Base-by-base conservation (phyloP, 2,888 invertebrate genomes). In the Heliconius cydno region DNA sequence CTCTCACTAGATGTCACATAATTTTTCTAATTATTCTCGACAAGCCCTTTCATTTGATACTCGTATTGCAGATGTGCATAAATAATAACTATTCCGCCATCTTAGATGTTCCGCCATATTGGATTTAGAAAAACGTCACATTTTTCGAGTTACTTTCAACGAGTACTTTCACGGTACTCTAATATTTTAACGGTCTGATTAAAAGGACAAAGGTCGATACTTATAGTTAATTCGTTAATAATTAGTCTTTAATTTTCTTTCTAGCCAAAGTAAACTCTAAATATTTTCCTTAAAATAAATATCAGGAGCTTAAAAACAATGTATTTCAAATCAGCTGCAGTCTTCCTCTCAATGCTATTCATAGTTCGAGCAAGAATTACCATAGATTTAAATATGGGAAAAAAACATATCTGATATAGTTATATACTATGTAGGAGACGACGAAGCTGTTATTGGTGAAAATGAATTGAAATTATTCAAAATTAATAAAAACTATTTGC, bases 391-490 rank as follows among this genome's bases (percentile, higher is more conserved):
- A 82, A 80, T 57, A 82, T 84, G 0, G 86, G 84, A 22, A 81
- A 77, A n/a, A 3, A 84, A 84, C 9, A 41, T 75, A 72, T 83
- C 84, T 63, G 87, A 90, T 73, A 84, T 90, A 4, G 65, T 77
- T 6, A 82, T 92, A 41, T 79, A 81, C 2, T 87, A 88, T 82
- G 84, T 87, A 2, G 93, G 93, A 9, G 82, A 85, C 2, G 89
- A 92, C 76, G 84, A 85, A 2, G 84, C 87, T 81, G 67, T 90
- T 1, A 85, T 90, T 0, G 85, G 86, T 6, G 86, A 89, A 38
- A 83, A 87, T 28, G 92, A 93, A 76, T 85, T 90, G 0, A 82
- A 86, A 28, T 72, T 85, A 25, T 94, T 92, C 74, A 86, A 86
- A 25, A 85, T 94, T 1, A 82, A 82, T 22, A 83, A 86, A 1